Evolutionary conservation across 2,888 invertebrate genomes (phyloP).

Genomic region (Schrankia costaestrigalis): DNA sequence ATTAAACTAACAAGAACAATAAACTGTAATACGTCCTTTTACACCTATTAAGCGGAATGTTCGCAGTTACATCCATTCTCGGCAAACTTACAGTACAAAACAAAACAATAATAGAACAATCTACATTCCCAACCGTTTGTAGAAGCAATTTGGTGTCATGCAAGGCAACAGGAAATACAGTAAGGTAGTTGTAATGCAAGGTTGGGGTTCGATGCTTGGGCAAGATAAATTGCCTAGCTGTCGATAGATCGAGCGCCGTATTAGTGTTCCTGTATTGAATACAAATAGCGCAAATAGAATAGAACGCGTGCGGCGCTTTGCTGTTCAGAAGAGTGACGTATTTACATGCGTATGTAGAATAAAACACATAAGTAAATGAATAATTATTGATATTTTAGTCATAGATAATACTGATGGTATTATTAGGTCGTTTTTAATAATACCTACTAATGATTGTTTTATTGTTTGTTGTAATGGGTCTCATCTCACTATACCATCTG

Average conservation of each 20-base stretch:
- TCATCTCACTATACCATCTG: too few species aligned
- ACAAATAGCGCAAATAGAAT: slow-evolving; percentile 51
- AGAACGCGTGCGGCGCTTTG: slow-evolving; percentile 37
- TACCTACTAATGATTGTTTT: too few species aligned
- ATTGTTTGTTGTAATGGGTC: too few species aligned
- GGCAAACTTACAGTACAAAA: slow-evolving; percentile 31
- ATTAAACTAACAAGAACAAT: too few species aligned
- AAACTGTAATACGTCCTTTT: too few species aligned
- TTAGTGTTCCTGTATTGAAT: slow-evolving; percentile 71
- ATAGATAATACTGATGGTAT: too few species aligned
- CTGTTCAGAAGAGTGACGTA: too few species aligned
- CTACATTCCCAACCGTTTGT: slow-evolving; percentile 66
- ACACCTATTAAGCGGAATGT: slow-evolving; percentile 11
- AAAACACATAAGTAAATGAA: too few species aligned
- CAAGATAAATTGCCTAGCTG: slow-evolving; percentile 65
- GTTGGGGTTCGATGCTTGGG: slow-evolving; percentile 61
- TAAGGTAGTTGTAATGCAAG: slow-evolving; percentile 55
- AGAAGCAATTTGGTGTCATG: slow-evolving; percentile 71
- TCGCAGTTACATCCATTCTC: slow-evolving; percentile 16
- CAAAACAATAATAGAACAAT: slow-evolving; percentile 68
- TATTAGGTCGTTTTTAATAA: too few species aligned
- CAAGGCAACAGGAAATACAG: slow-evolving; percentile 65
- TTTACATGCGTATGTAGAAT: too few species aligned
- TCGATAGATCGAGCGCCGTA: slow-evolving; percentile 67
- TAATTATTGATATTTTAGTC: too few species aligned